Evolutionary conservation across 2,888 invertebrate species (phyloP), one percentile per base, ranked within the genome.

Genomic region (Drosophila affinis): DNA sequence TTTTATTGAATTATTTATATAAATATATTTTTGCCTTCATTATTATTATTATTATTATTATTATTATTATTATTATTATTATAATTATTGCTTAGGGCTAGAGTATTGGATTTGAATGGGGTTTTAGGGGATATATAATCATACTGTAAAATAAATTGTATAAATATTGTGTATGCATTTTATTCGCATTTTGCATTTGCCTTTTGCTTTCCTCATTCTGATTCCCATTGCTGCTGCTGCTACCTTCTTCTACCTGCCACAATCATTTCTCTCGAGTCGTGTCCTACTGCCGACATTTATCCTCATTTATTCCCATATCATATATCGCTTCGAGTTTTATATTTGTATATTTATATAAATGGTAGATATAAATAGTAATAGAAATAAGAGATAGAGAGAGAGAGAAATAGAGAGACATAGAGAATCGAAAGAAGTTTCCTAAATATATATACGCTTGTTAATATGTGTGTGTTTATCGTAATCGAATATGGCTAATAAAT

Each of bases 81-180:
- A 67, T 85, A 81, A 61, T 86, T 77, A 69, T 81, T 79, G 77
- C 88, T 87, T 82, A 82, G 34, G 24, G 67, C 81, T 82, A 89
- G 77, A 82, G 81, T 89, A 87, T 87, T 78, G 78, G 67, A 68
- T 45, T 58, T 61, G 32, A 39, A 83, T 87, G 49, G 48, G 69
- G 72, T 62, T 39, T 62, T 70, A 89, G 88, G 68, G 78, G 62
- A 75, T 85, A 81, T 81, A 39, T 39, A 65, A 57, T 55, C 55
- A 48, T 65, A 88, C 77, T 89, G 88, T 88, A 87, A 89, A 87
- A 89, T 89, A 89, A 83, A 79, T 76, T 85, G 72, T 87, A 82
- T 82, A 72, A 75, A 58, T 62, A 80, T 83, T 83, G 75, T 87
- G 62, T 84, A 73, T 82, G 77, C 58, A 68, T 75, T 77, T 29